phyloP scores from a whole-genome alignment of 2,888 invertebrate species.

The Chromoteleia sp. region DNA sequence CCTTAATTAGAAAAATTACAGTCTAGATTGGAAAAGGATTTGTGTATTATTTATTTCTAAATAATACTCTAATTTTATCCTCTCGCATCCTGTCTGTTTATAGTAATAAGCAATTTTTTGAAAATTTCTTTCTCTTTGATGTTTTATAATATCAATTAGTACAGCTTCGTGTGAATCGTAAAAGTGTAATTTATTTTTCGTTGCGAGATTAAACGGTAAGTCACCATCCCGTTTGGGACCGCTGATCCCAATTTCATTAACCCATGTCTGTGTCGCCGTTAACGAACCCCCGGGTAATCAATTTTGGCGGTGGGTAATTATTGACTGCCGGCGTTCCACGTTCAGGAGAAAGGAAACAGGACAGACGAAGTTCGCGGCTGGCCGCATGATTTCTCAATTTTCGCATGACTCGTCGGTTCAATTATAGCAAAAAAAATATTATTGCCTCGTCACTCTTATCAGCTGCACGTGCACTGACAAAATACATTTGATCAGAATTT shows the following conservation, averaged over 20 bases:
- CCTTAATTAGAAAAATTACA: too few relatives aligned
- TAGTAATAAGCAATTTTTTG: too few relatives aligned
- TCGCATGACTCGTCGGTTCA: conserved; percentile 13
- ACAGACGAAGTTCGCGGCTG: conserved; percentile 20
- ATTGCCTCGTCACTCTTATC: conserved; percentile 1
- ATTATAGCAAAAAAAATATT: conserved; percentile 22
- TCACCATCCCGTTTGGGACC: conserved; percentile 35
- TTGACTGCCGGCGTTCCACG: conserved; percentile 72
- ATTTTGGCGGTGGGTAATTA: conserved; percentile 79
- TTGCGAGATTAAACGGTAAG: not conserved
- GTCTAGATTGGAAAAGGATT: too few relatives aligned
- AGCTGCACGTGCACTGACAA: too few relatives aligned
- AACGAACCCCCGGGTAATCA: conserved; percentile 78
- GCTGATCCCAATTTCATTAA: conserved; percentile 78
- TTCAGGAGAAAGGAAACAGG: conserved; percentile 9
- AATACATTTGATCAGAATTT: too few relatives aligned
- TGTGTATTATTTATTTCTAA: too few relatives aligned
- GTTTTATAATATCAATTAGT: too few relatives aligned
- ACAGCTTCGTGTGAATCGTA: too few relatives aligned
- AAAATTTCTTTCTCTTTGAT: too few relatives aligned
- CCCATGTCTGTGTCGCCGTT: conserved; percentile 70
- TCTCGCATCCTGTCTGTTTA: too few relatives aligned
- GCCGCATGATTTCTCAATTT: conserved; percentile 46
- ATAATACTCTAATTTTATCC: too few relatives aligned
- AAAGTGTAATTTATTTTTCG: too few relatives aligned